Evolutionary conservation across 2,113 vertebrate species (phyloP).

Genomic region (Cromileptes altivelis): DNA sequence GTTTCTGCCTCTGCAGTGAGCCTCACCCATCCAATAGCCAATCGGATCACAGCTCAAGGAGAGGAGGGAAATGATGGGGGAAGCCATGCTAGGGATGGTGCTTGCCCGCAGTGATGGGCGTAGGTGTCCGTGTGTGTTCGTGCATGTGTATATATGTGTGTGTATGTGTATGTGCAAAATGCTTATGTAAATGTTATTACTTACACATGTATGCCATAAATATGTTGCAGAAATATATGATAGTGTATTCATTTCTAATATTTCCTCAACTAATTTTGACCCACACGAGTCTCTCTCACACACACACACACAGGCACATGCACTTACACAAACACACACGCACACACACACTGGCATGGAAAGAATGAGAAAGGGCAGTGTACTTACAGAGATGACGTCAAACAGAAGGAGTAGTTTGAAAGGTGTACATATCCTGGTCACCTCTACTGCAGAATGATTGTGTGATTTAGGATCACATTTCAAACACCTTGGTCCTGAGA

Average conservation of each 20-base stretch:
- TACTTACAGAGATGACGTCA: constrained; percentile 1
- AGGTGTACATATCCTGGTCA: constrained; percentile 7
- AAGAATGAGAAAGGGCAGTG: neutral
- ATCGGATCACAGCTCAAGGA: constrained; percentile 63
- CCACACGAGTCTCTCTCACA: neutral
- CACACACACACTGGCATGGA: neutral
- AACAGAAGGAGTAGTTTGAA: neutral
- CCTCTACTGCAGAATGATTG: constrained; percentile 1
- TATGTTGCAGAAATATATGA: neutral
- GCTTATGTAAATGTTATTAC: constrained; percentile 17
- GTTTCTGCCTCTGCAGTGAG: constrained; percentile 80
- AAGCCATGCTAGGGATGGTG: constrained; percentile 61
- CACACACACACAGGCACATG: neutral
- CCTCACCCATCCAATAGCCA: constrained; percentile 81
- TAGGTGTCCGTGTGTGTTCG: constrained; percentile 40
- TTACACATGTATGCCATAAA: neutral
- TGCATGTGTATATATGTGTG: constrained; percentile 6
- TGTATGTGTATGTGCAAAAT: constrained; percentile 9
- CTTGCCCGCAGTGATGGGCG: constrained; percentile 65
- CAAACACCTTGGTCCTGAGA: neutral
- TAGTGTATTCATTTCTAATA: neutral
- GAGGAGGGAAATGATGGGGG: constrained; percentile 57
- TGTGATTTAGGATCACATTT: constrained; percentile 16
- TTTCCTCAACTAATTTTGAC: neutral
- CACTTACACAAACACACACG: neutral